These are phyloP conservation scores for Sebastes glaucus DNA, from an alignment of 2,797 vertebrate genomes.

Conservation along the genomic window DNA sequence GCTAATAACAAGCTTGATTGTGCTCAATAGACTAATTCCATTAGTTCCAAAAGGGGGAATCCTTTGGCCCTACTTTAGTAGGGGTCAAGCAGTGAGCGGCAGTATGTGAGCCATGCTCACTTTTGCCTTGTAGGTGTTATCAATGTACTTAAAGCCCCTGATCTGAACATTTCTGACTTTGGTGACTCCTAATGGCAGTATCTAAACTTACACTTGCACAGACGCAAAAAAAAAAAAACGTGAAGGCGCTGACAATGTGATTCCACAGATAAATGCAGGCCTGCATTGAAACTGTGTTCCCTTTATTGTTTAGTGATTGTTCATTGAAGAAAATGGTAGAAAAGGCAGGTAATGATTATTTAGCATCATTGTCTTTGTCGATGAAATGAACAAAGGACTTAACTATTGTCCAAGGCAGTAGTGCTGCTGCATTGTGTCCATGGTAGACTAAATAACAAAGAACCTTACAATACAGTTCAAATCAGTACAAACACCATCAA, in stretches of 20 bases:
- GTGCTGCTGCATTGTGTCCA: neutral
- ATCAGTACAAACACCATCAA: neutral
- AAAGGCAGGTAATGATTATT: neutral
- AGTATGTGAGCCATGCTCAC: no score
- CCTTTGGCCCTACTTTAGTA: no score
- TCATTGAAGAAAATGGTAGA: neutral
- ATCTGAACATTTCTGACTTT: no score
- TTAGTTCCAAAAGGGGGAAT: no score
- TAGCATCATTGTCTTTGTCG: neutral
- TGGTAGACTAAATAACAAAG: neutral
- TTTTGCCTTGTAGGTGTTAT: no score
- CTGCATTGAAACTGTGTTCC: neutral
- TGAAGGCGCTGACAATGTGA: neutral
- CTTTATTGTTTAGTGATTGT: neutral
- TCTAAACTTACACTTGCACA: no score
- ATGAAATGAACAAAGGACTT: neutral
- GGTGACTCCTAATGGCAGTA: no score
- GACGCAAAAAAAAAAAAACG: no score
- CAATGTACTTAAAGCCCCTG: no score
- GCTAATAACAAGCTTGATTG: no score
- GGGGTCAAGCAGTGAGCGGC: no score
- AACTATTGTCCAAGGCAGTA: neutral
- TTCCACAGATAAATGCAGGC: neutral
- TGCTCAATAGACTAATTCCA: no score
- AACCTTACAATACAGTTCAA: neutral